These are phyloP conservation scores for Bergia puertoricense DNA, from an alignment of 92 coral and sea anemone species.

Conservation along the genomic window DNA sequence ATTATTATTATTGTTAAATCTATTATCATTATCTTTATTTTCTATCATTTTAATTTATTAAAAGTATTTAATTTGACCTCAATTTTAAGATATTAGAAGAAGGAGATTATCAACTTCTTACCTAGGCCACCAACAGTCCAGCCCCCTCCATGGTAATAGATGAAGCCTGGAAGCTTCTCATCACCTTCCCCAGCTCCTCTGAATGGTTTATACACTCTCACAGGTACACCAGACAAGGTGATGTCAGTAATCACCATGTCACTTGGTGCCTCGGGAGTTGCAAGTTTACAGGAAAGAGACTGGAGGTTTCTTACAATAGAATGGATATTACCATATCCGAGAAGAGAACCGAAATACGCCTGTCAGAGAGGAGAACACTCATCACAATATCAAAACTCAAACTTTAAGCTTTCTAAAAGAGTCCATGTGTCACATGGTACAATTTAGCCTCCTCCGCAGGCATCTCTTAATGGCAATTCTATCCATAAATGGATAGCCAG, in stretches of 20 bases:
- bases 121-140: slow-evolving; percentile 20
- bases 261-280: not conserved
- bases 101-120: not conserved
- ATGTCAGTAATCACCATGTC: slow-evolving; percentile 17
- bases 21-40: too few species aligned
- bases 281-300: not conserved
- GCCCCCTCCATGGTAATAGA: slow-evolving; percentile 46
- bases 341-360: slow-evolving; percentile 8
- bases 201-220: slow-evolving; percentile 25
- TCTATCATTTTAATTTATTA: too few species aligned
- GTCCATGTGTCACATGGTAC: too few species aligned
- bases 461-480: too few species aligned
- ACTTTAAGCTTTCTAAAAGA: too few species aligned
- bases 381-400: too few species aligned
- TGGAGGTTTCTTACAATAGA: not conserved
- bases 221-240: slow-evolving; percentile 25
- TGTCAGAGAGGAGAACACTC: not conserved
- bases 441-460: too few species aligned
- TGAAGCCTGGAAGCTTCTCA: slow-evolving; percentile 6
- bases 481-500: too few species aligned
- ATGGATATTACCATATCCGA: not conserved
- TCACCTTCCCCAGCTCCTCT: not conserved
- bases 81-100: not conserved
- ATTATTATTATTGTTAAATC: too few species aligned
- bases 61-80: not conserved